Evolutionary conservation across 2,888 invertebrate genomes (phyloP), one percentile per base, ranked within the genome.

Genomic region (Aphodius sticticus): DNA sequence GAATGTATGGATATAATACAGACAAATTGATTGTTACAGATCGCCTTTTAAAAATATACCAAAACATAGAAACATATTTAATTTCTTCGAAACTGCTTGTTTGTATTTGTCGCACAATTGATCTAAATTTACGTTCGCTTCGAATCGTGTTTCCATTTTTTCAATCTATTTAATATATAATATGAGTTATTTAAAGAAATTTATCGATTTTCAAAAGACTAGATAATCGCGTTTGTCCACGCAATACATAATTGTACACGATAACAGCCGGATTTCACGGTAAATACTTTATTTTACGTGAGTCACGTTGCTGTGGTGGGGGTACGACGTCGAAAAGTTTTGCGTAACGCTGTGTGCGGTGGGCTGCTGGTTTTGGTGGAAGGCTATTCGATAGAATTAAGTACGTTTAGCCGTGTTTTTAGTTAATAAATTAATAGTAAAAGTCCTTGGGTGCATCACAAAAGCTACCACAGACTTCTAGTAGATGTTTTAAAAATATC

Each of bases 361-460:
- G 12, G 53, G 12, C 53, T 26, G 53, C 9, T 53, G 12, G 53
- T 53, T 53, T 53, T 53, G 53, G 9, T 53, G 53, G 53, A 53
- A 53, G 53, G 53, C 53, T 53, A 53, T 53, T 12, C 12, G 53
- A 7, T 53, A 53, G 53, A 53, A 53, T 53, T 53, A 53, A 53
- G 53, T 53, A 53, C 53, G 53, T 53, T 53, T 53, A 53, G 53
- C 53, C 53, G 53, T 1, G 53, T 7, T 53, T 53, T 77, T 53
- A 78, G 71, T 76, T 76, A 80, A 80, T 80, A 80, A 80, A 80
- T 80, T 80, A 71, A 53, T 76, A 80, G 80, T 80, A 76, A 76
- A 16, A 75, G 53, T 53, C 53, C 53, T 53, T 3, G 53, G 53
- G 53, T 53, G 12, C 53, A 12, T 53, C 53, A 53, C 53, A 53